These are phyloP conservation scores for Synanceia verrucosa DNA, from an alignment of 2,797 vertebrate species.

Conservation along the genomic window DNA sequence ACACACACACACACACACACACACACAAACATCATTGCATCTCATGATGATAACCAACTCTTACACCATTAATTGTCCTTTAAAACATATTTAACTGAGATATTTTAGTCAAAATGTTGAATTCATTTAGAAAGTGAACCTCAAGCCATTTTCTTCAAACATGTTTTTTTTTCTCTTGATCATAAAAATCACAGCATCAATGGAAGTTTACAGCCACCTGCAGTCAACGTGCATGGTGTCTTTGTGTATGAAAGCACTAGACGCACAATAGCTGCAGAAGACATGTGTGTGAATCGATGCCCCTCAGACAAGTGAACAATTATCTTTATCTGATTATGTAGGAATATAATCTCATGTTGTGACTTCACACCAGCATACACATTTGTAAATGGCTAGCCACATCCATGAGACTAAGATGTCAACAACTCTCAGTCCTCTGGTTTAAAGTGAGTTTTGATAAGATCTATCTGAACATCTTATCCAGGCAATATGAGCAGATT, in stretches of 20 bases:
- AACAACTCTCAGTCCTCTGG: slow-evolving; percentile 16
- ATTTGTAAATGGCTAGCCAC: slow-evolving; percentile 8
- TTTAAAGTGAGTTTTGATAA: slow-evolving; percentile 57
- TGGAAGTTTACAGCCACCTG: slow-evolving; percentile 57
- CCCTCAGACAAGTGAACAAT: neutral
- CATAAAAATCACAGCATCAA: slow-evolving; percentile 34
- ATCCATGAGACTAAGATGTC: slow-evolving; percentile 32
- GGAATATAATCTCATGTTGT: slow-evolving; percentile 28
- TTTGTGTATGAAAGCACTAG: slow-evolving; percentile 25
- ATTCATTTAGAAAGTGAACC: neutral
- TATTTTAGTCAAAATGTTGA: neutral
- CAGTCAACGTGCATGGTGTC: slow-evolving; percentile 28
- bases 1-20: slow-evolving; percentile 3
- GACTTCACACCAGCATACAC: neutral
- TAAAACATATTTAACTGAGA: neutral
- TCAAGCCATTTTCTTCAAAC: neutral
- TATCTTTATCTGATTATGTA: slow-evolving; percentile 2
- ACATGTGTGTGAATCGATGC: slow-evolving; percentile 14
- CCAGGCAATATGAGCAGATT: slow-evolving; percentile 66
- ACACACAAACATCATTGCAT: slow-evolving; percentile 32
- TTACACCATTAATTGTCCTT: neutral
- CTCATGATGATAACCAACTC: neutral
- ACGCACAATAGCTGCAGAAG: neutral
- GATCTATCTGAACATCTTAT: slow-evolving; percentile 56
- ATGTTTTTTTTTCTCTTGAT: neutral